Conservation (phyloP, 2,113 vertebrate genomes). For the Sceloporus tristichus region DNA sequence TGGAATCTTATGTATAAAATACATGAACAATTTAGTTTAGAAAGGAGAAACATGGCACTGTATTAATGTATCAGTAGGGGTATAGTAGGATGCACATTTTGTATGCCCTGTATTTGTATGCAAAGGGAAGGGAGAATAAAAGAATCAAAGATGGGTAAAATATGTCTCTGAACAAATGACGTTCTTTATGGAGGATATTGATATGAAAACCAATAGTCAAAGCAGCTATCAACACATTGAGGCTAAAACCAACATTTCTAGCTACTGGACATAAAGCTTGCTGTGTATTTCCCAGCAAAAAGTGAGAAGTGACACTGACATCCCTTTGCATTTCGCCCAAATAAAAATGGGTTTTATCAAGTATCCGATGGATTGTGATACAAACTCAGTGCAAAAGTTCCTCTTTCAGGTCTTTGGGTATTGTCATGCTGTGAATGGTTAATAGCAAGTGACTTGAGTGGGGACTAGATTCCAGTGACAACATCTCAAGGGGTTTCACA, state of each 20-base stretch:
- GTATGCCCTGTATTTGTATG: neutral
- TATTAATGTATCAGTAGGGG: neutral
- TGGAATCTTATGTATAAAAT: neutral
- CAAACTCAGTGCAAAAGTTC: constrained; percentile 27
- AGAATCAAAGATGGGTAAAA: too few relatives aligned
- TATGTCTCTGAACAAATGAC: neutral
- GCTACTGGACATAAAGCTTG: neutral
- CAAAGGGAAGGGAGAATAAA: neutral
- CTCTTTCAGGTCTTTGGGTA: constrained; percentile 24
- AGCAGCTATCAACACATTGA: neutral
- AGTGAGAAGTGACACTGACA: neutral
- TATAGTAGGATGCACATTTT: neutral
- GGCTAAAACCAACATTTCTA: neutral
- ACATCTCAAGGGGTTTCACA: constrained; percentile 24
- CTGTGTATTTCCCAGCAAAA: neutral
- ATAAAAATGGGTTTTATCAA: neutral
- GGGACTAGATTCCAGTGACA: constrained; percentile 41
- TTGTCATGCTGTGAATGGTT: constrained; percentile 15
- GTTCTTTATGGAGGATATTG: neutral
- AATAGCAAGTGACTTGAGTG: constrained; percentile 30
- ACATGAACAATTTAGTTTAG: neutral
- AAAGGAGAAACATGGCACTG: neutral
- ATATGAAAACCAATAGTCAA: neutral
- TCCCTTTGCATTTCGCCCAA: neutral
- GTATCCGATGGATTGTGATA: neutral